These are phyloP conservation scores for Paedocypris sp. DNA, from an alignment of 2,113 vertebrate genomes.

Conservation along the genomic window DNA sequence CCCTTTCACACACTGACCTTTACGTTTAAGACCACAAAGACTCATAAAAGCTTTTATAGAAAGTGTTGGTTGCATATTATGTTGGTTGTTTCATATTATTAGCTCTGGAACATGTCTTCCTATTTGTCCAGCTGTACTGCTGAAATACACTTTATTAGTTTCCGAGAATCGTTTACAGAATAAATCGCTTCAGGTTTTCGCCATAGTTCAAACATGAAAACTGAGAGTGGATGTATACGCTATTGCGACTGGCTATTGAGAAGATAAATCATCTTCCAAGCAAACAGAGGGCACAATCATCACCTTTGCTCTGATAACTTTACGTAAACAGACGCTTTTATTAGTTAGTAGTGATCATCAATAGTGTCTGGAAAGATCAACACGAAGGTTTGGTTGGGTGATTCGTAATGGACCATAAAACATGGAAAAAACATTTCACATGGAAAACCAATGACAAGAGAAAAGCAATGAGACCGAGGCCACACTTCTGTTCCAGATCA, in stretches of 20 bases:
- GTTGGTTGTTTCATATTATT: background rate
- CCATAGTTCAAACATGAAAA: too few species aligned
- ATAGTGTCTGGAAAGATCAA: slow-evolving; percentile 38
- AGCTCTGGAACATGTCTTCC: background rate
- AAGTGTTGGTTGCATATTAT: too few species aligned
- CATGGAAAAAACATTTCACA: slow-evolving; percentile 23
- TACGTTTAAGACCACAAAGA: too few species aligned
- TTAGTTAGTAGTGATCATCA: slow-evolving; percentile 29
- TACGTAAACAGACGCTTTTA: slow-evolving; percentile 15
- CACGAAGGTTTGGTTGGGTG: slow-evolving; percentile 25
- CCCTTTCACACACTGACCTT: slow-evolving; percentile 4
- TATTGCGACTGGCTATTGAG: slow-evolving; percentile 4
- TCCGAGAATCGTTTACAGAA: background rate
- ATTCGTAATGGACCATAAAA: too few species aligned
- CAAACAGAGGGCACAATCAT: slow-evolving; percentile 30
- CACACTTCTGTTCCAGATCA: slow-evolving; percentile 13
- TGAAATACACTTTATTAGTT: background rate
- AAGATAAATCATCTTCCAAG: slow-evolving; percentile 27
- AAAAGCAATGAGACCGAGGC: background rate
- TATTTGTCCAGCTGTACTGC: background rate
- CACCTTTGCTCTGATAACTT: slow-evolving; percentile 13
- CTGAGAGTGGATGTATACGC: slow-evolving; percentile 2
- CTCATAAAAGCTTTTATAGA: too few species aligned
- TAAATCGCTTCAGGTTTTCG: background rate
- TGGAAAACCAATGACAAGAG: slow-evolving; percentile 17